Evolutionary conservation across 64 coral and sea anemone genomes (phyloP), one percentile per base, ranked within the genome.

Genomic region (Montipora foliosa): DNA sequence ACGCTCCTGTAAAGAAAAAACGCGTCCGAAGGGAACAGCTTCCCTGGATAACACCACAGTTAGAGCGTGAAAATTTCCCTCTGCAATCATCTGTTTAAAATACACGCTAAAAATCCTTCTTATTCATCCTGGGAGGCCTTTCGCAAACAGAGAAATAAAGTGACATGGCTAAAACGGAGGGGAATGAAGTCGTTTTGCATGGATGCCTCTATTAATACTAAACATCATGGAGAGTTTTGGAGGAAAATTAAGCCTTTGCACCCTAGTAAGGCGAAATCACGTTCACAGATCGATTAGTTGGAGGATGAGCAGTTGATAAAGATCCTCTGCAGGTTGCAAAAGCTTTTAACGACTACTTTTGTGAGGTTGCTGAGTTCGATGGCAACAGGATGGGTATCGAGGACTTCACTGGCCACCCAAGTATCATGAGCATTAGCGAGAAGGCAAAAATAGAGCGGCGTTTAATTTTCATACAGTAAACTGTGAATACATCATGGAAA

Each of bases 111-210:
- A 64, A 64, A 88, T 88, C 68, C 67, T 44, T 24, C 70, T 57
- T 55, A 88, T 21, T 20, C 87, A 45, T 76, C 87, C 19, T 75
- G 87, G 71, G 10, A 88, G 19, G 71, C 19, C 12, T 76, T 20
- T 57, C 7, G 67, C 7, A 89, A 89, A 57, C 87, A 89, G 51
- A 89, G 87, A 89, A 89, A 89, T 60, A 89, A 49, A 49, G 15
- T 89, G 25, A 89, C 87, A 48, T 37, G 14, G 8, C 58, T 89
- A 37, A 89, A 89, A 77, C 4, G 87, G 44, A 89, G 44, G 20
- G 87, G 69, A 24, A 78, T 78, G 87, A 78, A 89, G 69, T 6
- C 17, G 6, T 73, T 87, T 48, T 74, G 84, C 48, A 74, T 74
- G 47, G 84, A 71, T 45, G 58, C 62, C 17, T 67, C 84, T 3